Evolutionary conservation across 2,888 invertebrate genomes (phyloP).

Genomic region (Incurvaria masculella): DNA sequence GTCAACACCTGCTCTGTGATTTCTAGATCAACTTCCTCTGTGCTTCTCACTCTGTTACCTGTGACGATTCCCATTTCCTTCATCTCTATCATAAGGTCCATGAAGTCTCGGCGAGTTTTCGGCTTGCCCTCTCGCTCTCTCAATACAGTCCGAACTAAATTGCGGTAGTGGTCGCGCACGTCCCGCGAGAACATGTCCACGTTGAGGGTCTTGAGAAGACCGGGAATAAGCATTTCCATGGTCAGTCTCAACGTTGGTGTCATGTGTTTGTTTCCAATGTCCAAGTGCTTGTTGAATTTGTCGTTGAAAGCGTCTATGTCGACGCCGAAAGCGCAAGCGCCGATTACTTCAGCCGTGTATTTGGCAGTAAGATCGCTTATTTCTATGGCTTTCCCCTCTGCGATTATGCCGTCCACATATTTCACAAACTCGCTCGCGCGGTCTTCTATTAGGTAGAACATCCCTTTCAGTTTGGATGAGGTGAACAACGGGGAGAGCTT

Average conservation of each 20-base stretch:
- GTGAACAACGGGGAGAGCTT: slow-evolving; percentile 13
- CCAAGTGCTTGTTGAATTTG: not conserved
- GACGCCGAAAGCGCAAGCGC: not conserved
- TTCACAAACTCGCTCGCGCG: slow-evolving; percentile 1
- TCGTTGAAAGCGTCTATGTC: not conserved
- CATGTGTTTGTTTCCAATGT: not conserved
- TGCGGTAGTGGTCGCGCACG: not conserved
- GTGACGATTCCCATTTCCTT: not conserved
- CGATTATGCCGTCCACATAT: not conserved
- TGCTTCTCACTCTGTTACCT: slow-evolving; percentile 1
- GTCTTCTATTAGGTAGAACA: slow-evolving; percentile 8
- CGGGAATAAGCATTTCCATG: not conserved
- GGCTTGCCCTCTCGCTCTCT: not conserved
- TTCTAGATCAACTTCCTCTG: slow-evolving; percentile 17
- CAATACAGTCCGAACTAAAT: not conserved
- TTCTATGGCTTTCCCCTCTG: not conserved
- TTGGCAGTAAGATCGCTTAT: not conserved
- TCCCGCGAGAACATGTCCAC: not conserved
- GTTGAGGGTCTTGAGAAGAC: not conserved
- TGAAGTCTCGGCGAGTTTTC: not conserved
- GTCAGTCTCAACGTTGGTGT: not conserved
- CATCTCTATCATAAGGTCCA: not conserved
- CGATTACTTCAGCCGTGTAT: slow-evolving; percentile 1
- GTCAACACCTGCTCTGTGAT: slow-evolving; percentile 28
- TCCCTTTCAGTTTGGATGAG: slow-evolving; percentile 11